Conservation (phyloP, 2,797 vertebrate species). For the Chromobotia macracanthus region DNA sequence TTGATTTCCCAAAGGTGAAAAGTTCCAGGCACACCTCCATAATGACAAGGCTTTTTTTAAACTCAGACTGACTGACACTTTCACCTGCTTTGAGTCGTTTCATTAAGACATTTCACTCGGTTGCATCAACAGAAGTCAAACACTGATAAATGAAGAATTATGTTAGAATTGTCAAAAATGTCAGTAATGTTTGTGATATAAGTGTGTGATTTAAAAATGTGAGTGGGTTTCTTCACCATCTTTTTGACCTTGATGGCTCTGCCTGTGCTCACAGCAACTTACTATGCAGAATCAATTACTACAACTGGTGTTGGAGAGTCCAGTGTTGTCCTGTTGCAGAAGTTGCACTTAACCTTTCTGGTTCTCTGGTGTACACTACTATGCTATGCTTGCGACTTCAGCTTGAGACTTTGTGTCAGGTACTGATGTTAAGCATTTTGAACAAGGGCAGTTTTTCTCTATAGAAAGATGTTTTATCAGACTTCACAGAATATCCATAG, state of each 20-base stretch:
- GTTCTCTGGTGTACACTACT: constrained; percentile 7
- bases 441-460: background rate
- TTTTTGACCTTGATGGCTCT: constrained; percentile 13
- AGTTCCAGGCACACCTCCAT: constrained; percentile 37
- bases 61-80: constrained; percentile 41
- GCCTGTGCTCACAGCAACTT: constrained; percentile 7
- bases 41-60: constrained; percentile 44
- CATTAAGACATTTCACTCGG: constrained; percentile 70
- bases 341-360: constrained; percentile 21
- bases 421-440: background rate
- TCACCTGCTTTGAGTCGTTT: constrained; percentile 50
- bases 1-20: constrained; percentile 58
- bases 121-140: constrained; percentile 76
- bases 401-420: too few species aligned
- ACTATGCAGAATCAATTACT: constrained; percentile 19
- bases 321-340: constrained; percentile 11
- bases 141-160: constrained; percentile 72
- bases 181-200: constrained; percentile 48
- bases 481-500: background rate
- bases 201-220: background rate
- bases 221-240: constrained; percentile 5
- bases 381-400: background rate
- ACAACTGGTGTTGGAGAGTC: constrained; percentile 19
- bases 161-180: constrained; percentile 72
- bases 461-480: background rate